Conservation (phyloP, 2,888 invertebrate genomes). For the Leptodirus hochenwartii region DNA sequence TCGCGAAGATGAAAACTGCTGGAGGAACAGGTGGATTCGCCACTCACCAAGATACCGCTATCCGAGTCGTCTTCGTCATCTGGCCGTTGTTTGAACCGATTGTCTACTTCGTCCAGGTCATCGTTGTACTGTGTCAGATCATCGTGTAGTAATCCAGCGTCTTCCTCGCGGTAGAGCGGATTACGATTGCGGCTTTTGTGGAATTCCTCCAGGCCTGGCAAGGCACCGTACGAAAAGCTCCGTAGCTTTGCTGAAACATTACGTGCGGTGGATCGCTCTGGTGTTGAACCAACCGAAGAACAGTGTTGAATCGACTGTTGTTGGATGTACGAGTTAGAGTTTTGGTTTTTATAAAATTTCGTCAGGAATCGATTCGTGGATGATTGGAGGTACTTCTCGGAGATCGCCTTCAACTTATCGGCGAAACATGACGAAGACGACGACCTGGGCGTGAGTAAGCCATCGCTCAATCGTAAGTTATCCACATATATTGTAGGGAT, state of each 20-base stretch:
- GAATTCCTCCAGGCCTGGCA: conserved; percentile 54
- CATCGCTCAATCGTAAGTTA: conserved; percentile 1
- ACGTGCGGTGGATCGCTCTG: conserved; percentile 16
- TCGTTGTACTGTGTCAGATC: conserved; percentile 17
- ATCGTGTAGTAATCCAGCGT: background rate
- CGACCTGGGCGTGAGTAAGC: conserved; percentile 11
- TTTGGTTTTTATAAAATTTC: conserved; percentile 40
- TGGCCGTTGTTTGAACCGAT: too few species aligned
- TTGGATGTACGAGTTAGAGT: conserved; percentile 20
- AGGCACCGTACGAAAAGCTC: conserved; percentile 56
- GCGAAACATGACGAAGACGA: conserved; percentile 41
- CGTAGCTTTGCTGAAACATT: conserved; percentile 33
- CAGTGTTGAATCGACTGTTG: too few species aligned
- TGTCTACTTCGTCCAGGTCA: conserved; percentile 24
- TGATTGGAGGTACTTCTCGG: conserved; percentile 50
- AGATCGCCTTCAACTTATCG: conserved; percentile 52
- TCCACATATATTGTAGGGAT: conserved; percentile 4
- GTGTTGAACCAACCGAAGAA: too few species aligned
- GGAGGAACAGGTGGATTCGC: conserved; percentile 50
- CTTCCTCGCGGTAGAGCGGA: background rate
- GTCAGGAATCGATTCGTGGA: conserved; percentile 50
- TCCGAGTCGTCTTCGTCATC: conserved; percentile 49
- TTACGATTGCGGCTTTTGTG: conserved; percentile 32
- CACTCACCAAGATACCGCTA: conserved; percentile 52
- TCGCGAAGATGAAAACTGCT: conserved; percentile 17